phyloP scores from a whole-genome alignment of 2,797 vertebrate species.

The Notolabrus celidotus region DNA sequence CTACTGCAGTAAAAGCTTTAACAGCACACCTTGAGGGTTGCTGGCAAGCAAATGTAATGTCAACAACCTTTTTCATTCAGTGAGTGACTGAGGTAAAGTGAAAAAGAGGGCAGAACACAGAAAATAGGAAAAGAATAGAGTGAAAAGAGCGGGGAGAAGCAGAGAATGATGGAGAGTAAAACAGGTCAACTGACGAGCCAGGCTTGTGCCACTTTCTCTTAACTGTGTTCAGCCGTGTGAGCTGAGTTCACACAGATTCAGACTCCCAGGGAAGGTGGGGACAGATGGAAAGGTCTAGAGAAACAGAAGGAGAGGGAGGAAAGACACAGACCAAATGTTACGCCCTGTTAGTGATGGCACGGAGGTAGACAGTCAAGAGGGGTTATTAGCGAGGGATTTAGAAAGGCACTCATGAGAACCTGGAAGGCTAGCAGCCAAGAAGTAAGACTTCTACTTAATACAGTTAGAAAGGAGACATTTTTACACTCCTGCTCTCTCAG shows the following conservation, averaged over 20 bases:
- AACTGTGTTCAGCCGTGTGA: slow-evolving; percentile 29
- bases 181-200: slow-evolving; percentile 6
- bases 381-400: slow-evolving; percentile 40
- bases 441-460: slow-evolving; percentile 32
- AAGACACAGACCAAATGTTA: slow-evolving; percentile 64
- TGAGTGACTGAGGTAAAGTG: slow-evolving; percentile 5
- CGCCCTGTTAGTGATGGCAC: slow-evolving; percentile 48
- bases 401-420: slow-evolving; percentile 9
- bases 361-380: slow-evolving; percentile 50
- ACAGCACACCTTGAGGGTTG: not conserved
- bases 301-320: slow-evolving; percentile 49
- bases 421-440: slow-evolving; percentile 28
- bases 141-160: slow-evolving; percentile 14
- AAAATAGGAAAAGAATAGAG: not conserved
- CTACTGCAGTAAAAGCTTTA: not conserved
- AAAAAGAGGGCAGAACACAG: slow-evolving; percentile 13
- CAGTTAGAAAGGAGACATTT: slow-evolving; percentile 11
- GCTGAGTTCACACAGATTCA: slow-evolving; percentile 25
- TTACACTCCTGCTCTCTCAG: slow-evolving; percentile 15
- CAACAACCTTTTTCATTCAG: slow-evolving; percentile 9
- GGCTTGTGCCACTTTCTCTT: slow-evolving; percentile 33
- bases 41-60: slow-evolving; percentile 14
- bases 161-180: slow-evolving; percentile 1
- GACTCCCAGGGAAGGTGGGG: slow-evolving; percentile 47
- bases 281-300: slow-evolving; percentile 62